Percentiles rank a stretch among this genome's conserved stretches.
Conservation (phyloP, 2,113 vertebrate genomes). For the Dromiciops gliroides region DNA sequence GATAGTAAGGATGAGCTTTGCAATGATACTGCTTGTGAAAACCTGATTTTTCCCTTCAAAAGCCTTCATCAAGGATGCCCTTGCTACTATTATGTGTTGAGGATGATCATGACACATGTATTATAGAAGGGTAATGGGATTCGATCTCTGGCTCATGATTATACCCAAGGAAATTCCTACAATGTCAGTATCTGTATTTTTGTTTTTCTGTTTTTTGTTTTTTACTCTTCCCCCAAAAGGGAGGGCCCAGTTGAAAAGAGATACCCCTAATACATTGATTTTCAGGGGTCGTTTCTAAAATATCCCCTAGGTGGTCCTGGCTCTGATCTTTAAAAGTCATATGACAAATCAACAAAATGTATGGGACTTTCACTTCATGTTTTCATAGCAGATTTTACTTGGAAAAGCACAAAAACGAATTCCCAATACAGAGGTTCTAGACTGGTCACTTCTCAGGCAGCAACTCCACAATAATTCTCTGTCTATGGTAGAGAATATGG, state of each 20-base stretch:
- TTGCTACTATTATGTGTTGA: not conserved
- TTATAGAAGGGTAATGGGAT: not conserved
- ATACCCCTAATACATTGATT: not conserved
- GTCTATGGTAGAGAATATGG: not conserved
- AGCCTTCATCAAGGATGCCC: not conserved
- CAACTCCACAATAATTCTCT: not conserved
- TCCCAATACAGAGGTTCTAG: not conserved
- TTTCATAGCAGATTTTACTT: constrained; percentile 21
- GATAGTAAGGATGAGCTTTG: not conserved
- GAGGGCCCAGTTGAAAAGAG: not conserved
- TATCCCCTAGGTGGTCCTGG: not conserved
- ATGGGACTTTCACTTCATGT: not conserved
- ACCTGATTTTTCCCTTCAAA: not conserved
- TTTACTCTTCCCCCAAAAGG: not conserved
- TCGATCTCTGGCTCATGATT: not conserved
- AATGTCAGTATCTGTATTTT: not conserved
- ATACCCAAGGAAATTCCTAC: not conserved
- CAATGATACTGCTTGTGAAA: not conserved
- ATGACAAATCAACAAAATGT: not conserved
- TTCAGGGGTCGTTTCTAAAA: constrained; percentile 21
- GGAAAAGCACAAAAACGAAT: not conserved
- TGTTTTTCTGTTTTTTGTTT: not conserved
- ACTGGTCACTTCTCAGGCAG: not conserved
- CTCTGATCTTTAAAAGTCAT: constrained; percentile 24
- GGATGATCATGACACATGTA: not conserved